Base-by-base conservation (phyloP, 2,113 vertebrate species). In the Harpagus bidentatus region DNA sequence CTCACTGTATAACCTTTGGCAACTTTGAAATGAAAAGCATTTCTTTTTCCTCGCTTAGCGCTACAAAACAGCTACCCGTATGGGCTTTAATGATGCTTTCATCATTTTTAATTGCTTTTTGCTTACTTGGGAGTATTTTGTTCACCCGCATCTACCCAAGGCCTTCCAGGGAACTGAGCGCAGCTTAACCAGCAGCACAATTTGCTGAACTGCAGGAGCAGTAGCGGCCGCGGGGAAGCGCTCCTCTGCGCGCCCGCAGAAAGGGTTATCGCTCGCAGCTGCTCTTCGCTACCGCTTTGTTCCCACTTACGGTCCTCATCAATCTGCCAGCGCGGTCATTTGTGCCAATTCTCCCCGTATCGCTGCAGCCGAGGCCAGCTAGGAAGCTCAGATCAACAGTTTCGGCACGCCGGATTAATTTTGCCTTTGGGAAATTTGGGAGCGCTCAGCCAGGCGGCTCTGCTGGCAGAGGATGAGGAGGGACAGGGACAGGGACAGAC, bases 161-260 rank as follows among this genome's bases (percentile, higher is more conserved):
- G 34, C 48, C 40, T 69, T 61, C 42, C 13, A 62, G 55, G 43
- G 26, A 79, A 42, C 3, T 10, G 47, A 65, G 53, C 48, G n/a
- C 22, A 61, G 53, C 47, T 50, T 19, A 59, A 56, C 25, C 72
- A 67, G 66, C 47, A 52, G 71, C 62, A 52, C 29, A 13, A 13
- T 32, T 48, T 58, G 38, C 53, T 18, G 34, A 77, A 62, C 40
- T 69, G 22, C 21, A 7, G 0, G 29, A 38, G 5, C 28, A 23
- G n/a, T 4, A 23, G 36, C 1, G 58, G 79, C 74, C 80, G 23
- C 0, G 0, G 47, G 80, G 61, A 82, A n/a, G 5, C 1, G 1
- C 29, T 79, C 18, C 69, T 21, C 26, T 31, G 48, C 2, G 5
- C 5, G 43, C 53, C 67, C 10, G 61, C 73, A 70, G 91, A 25